These are phyloP conservation scores for Alexandromys fortis DNA, from an alignment of 2,113 vertebrate genomes.

Conservation along the genomic window DNA sequence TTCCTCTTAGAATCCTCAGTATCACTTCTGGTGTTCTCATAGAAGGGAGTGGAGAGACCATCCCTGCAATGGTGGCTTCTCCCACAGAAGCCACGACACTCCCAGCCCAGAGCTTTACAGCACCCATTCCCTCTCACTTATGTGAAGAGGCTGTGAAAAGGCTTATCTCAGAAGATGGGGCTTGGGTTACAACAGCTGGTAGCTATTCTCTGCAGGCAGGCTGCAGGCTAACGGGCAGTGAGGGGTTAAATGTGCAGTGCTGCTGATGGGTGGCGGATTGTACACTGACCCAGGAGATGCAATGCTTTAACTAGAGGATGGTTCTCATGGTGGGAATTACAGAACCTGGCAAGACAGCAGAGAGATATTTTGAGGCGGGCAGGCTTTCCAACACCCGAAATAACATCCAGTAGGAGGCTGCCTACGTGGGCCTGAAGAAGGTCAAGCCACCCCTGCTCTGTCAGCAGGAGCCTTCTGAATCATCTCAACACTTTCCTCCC, in stretches of 20 bases:
- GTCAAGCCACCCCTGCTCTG: constrained; percentile 73
- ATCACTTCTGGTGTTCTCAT: neutral
- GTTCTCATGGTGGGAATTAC: constrained; percentile 68
- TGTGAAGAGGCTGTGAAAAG: constrained; percentile 79
- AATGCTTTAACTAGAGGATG: constrained; percentile 59
- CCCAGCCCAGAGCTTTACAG: constrained; percentile 58
- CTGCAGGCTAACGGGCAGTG: neutral
- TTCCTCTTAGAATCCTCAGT: neutral
- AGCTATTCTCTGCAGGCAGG: constrained; percentile 20
- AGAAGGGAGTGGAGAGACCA: neutral
- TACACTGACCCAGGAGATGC: constrained; percentile 43
- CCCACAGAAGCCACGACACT: neutral
- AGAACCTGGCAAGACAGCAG: constrained; percentile 68
- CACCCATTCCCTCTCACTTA: constrained; percentile 68
- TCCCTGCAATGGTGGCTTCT: neutral
- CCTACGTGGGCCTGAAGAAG: constrained; percentile 63
- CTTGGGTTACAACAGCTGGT: constrained; percentile 76
- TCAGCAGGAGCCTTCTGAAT: constrained; percentile 72
- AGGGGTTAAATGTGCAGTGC: constrained; percentile 36
- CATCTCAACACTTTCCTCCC: constrained; percentile 74
- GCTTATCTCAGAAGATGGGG: constrained; percentile 61
- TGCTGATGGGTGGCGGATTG: neutral
- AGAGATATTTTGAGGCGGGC: constrained; percentile 64
- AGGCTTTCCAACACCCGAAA: constrained; percentile 72
- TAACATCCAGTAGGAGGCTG: constrained; percentile 67